Evolutionary conservation across 1,140 invertebrate species (phyloP).

Genomic region (Yoshiicerus persimilis): DNA sequence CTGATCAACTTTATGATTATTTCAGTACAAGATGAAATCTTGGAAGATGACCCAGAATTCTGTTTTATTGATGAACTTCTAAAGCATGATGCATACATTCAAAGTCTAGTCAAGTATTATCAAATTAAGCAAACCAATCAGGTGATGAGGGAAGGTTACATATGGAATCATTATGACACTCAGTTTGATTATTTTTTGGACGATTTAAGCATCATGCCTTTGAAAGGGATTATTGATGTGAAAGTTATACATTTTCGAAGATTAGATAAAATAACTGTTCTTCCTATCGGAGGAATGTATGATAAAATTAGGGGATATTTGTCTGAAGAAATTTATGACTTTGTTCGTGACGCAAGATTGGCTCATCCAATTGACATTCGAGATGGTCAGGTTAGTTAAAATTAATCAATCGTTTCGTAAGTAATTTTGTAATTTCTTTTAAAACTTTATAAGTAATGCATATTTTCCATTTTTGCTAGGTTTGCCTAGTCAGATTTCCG

Average conservation of each 20-base stretch:
- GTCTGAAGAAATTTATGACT: background rate
- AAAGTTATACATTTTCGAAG: background rate
- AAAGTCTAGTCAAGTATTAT: background rate
- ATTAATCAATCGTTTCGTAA: no score
- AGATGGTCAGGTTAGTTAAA: background rate
- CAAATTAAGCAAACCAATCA: no score
- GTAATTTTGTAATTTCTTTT: no score
- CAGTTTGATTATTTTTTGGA: background rate
- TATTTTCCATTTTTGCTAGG: background rate
- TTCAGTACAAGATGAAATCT: no score
- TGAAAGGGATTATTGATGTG: background rate
- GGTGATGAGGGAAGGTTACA: no score
- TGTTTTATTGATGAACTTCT: background rate
- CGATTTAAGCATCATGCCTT: background rate
- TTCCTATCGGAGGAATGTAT: background rate
- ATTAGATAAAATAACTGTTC: background rate
- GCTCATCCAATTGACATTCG: background rate
- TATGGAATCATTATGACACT: background rate
- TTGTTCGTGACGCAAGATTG: background rate
- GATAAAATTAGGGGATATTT: background rate
- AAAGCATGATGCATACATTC: background rate
- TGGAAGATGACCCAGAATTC: no score
- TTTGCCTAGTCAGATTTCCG: background rate
- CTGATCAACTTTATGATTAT: no score
- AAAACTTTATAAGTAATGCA: no score